Evolutionary conservation across 2,888 invertebrate species (phyloP), one percentile per base, ranked within the genome.

Genomic region (Lepidochitona cinerea): DNA sequence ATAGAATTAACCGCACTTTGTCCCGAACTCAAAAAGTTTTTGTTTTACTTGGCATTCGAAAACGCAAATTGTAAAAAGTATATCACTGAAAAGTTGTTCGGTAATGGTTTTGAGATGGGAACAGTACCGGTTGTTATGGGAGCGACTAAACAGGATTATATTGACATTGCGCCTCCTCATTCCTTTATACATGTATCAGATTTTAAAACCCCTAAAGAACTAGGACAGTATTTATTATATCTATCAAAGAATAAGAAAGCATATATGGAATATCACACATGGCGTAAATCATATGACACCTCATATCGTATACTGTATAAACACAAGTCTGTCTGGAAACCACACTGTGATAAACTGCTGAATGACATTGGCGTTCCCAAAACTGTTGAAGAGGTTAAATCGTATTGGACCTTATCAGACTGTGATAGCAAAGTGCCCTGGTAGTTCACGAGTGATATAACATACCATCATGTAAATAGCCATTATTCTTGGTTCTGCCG

Each of bases 101-200:
- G 3, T 29, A 5, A 66, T 66, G 66, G 35, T 35, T 37, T 66
- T 26, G 35, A 18, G 14, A 66, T 66, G 66, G 66, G 66, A 3
- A 37, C 37, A 37, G 66, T 66, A n/a, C 66, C 66, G 37, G 66
- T 66, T 4, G 35, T 66, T 66, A 4, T 66, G 66, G 66, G 66
- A 3, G 66, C 66, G 2, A 35, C 23, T 18, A 66, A 66, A 37
- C 1, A 32, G 1, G 66, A 66, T 26, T 66, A 66, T 26, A 37
- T 37, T 23, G 12, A 7, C 33, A 12, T 65, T n/a, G 26, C 66
- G 9, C 66, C 66, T 12, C 66, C 66, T 36, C 35, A 66, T 35
- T 23, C 3, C 12, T 36, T 1, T 36, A 36, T 33, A 23, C 1
- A 7, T 26, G 66, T 37, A 1, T 14, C 12, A 36, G 66, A 66